Percentiles rank a stretch among this genome's conserved stretches.
These are phyloP conservation scores for Sarcophaga caerulescens DNA, from an alignment of 2,888 invertebrate species.

Conservation along the genomic window DNA sequence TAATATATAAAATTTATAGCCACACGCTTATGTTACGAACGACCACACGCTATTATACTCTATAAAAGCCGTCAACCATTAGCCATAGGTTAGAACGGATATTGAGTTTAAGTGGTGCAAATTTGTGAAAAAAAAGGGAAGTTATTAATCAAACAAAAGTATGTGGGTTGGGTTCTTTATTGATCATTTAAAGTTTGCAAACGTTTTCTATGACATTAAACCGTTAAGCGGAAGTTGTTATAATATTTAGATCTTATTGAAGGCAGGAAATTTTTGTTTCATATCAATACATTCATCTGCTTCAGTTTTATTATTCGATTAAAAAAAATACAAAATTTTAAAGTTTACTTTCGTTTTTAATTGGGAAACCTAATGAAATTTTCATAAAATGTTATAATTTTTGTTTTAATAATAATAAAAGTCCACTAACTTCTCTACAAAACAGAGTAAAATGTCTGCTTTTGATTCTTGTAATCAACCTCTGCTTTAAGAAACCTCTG, in stretches of 20 bases:
- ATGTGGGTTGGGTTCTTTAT: slow-evolving; percentile 5
- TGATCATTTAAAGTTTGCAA: slow-evolving; percentile 33
- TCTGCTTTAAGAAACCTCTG: too few relatives aligned
- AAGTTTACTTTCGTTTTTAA: not conserved
- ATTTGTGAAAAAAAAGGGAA: slow-evolving; percentile 49
- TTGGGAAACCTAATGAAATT: too few relatives aligned
- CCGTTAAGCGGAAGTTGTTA: not conserved
- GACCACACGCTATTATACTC: not conserved
- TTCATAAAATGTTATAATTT: too few relatives aligned
- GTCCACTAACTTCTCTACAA: too few relatives aligned
- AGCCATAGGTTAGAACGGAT: slow-evolving; percentile 24
- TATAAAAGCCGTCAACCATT: not conserved
- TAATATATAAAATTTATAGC: slow-evolving; percentile 9
- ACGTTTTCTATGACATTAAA: not conserved
- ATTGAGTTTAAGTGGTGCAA: slow-evolving; percentile 44
- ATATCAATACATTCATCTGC: not conserved
- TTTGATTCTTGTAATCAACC: too few relatives aligned
- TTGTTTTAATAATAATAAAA: too few relatives aligned
- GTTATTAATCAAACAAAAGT: slow-evolving; percentile 61
- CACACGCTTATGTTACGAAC: slow-evolving; percentile 8
- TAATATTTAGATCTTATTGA: not conserved
- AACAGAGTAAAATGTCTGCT: too few relatives aligned
- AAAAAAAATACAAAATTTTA: not conserved
- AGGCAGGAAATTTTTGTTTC: not conserved
- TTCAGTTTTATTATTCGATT: not conserved